These are phyloP conservation scores for Aspidiotus destructor DNA, from an alignment of 2,888 invertebrate species.

Conservation along the genomic window DNA sequence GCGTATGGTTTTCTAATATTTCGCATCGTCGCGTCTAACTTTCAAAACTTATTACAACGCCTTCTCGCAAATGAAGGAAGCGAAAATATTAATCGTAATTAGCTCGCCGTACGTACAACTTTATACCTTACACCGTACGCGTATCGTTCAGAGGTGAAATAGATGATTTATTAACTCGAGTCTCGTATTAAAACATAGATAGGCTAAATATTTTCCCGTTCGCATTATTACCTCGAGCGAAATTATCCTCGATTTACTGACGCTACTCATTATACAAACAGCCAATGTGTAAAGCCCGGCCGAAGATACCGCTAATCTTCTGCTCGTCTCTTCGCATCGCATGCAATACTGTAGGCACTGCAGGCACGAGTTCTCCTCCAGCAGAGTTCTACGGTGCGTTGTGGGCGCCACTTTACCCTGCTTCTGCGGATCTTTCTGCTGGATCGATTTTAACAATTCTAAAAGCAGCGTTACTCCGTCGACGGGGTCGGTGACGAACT, in stretches of 20 bases:
- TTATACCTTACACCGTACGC: too few relatives aligned
- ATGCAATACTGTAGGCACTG: conserved; percentile 76
- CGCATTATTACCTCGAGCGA: conserved; percentile 64
- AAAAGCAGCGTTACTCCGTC: conserved; percentile 77
- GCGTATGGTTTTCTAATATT: too few relatives aligned
- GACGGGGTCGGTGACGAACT: conserved; percentile 77
- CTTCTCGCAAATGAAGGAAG: too few relatives aligned
- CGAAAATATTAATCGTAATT: too few relatives aligned
- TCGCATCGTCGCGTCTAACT: too few relatives aligned
- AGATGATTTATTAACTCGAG: too few relatives aligned
- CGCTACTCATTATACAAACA: conserved; percentile 78
- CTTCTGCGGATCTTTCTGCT: conserved; percentile 48
- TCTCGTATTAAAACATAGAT: too few relatives aligned
- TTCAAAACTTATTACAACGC: too few relatives aligned
- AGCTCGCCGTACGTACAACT: too few relatives aligned
- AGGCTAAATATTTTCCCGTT: neutral
- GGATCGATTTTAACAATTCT: conserved; percentile 75
- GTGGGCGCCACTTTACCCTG: conserved; percentile 48
- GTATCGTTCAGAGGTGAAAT: too few relatives aligned
- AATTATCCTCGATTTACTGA: conserved; percentile 71
- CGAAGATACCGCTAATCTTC: conserved; percentile 64
- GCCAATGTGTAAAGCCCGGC: conserved; percentile 75
- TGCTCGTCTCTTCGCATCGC: conserved; percentile 67
- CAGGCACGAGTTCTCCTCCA: conserved; percentile 81
- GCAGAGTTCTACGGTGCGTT: conserved; percentile 52